Base-by-base conservation (phyloP, 2,797 vertebrate species). In the Oceanodroma leucorhoa region DNA sequence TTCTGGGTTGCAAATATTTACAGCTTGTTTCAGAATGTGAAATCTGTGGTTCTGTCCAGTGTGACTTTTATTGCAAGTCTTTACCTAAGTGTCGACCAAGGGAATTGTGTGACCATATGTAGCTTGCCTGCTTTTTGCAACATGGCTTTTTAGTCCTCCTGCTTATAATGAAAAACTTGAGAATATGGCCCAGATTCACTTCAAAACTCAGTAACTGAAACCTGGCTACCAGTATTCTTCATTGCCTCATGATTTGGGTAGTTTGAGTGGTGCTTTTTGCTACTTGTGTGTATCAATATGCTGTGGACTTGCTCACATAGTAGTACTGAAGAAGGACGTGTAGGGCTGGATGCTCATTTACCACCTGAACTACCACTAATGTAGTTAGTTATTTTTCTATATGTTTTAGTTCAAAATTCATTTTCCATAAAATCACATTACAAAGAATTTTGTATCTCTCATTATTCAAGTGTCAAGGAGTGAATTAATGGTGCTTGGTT, bases 211-310 rank as follows among this genome's bases (percentile, higher is more conserved):
- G 48, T 10, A 60, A 27, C 66, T 69, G 73, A 54, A 88, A 79
- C 20, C 50, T 27, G 0, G 1, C 26, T 62, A 12, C 38, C 58
- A 32, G 34, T 13, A 6, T 48, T 73, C 55, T 62, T 70, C 24
- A 21, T n/a, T 77, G 16, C 34, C n/a, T 91, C 2, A 0, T 17
- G 62, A 15, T 46, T 5, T 62, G 71, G 30, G 20, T n/a, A 16
- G 26, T 69, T 14, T 5, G 26, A n/a, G 19, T 40, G 51, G 14
- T 70, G 41, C 48, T 70, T 61, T 60, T 67, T 85, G 71, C n/a
- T 71, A 0, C 27, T 27, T 57, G 18, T 29, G 23, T 34, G 13
- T 34, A 24, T 48, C 22, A 13, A 0, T 58, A 1, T 46, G 27
- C 36, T 30, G 29, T 66, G 75, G 51, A 24, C 26, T 51, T 66